A percentile compares a stretch with the other conserved stretches of the same genome.
These are phyloP conservation scores for Rynchops niger DNA, from an alignment of 2,113 vertebrate species.

Conservation along the genomic window DNA sequence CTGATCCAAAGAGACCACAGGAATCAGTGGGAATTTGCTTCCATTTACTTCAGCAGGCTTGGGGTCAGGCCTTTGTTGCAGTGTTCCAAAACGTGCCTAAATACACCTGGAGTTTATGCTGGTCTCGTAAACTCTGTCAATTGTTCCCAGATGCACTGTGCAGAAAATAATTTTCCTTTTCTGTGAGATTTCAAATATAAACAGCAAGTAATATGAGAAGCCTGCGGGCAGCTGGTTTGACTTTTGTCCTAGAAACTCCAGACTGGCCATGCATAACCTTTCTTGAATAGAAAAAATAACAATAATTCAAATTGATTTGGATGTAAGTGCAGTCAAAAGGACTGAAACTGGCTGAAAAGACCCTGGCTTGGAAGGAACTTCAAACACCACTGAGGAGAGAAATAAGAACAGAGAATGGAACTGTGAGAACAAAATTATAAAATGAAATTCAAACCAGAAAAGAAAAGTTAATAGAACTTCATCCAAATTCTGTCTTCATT, in stretches of 20 bases:
- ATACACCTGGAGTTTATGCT: not conserved
- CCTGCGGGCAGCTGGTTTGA: not conserved
- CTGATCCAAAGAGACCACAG: not conserved
- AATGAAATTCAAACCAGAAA: not conserved
- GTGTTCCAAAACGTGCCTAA: not conserved
- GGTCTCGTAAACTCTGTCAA: not conserved
- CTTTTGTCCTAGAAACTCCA: conserved; percentile 1
- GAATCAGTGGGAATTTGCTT: not conserved
- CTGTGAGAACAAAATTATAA: not conserved
- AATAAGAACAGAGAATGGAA: not conserved
- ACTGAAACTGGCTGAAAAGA: conserved; percentile 11
- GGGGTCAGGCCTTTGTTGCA: not conserved
- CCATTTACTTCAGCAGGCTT: not conserved
- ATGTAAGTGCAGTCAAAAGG: not conserved
- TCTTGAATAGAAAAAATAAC: not conserved
- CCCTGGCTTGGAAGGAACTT: not conserved
- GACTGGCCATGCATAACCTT: not conserved
- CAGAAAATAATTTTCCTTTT: conserved; percentile 25
- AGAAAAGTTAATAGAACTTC: not conserved
- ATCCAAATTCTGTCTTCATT: not conserved
- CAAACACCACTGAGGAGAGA: not conserved
- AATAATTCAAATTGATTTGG: conserved; percentile 7
- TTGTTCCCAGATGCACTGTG: conserved; percentile 12
- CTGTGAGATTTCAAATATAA: conserved; percentile 1
- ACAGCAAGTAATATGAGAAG: not conserved